Evolutionary conservation across 2,888 invertebrate genomes (phyloP), one percentile per base, ranked within the genome.

Genomic region (Trachelus troglodyta): DNA sequence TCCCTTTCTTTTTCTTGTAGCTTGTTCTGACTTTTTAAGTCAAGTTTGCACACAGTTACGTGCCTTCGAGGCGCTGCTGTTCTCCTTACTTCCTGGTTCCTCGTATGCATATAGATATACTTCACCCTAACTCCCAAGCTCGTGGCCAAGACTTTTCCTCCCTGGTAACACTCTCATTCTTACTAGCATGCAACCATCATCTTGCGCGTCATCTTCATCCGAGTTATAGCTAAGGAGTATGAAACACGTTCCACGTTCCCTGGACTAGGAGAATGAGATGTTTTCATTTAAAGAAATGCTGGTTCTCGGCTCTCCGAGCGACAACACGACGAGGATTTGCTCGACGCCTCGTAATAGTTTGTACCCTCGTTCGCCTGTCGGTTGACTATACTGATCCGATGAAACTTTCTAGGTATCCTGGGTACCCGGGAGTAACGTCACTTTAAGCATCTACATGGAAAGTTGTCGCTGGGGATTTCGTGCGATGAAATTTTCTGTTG

Each of bases 361-460:
- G 76, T 40, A 79, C 74, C 69, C 34, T 71, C 73, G 73, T 76
- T 31, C 40, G 73, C 30, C 69, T 76, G 37, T 73, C 56, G 69
- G 35, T 78, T 76, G 68, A 23, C 56, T 75, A n/a, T 69, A 68
- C 69, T 40, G 69, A 37, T 34, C 31, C 40, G 69, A 75, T 35
- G 33, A 75, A 77, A 77, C 77, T 77, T 75, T 71, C 75, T 68
- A 73, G 40, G 73, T 78, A 75, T 71, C 56, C 75, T 40, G 40
- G 15, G 12, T 40, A 40, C 15, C 40, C 40, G 40, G 40, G 6
- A 40, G 40, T 15, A 4, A 85, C 83, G 84, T 83, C 81, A 84
- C 82, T 85, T 85, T 85, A 83, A 85, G 83, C 83, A 85, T 82
- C 81, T 81, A 73, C 76, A 77, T 40, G 77, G 75, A 69, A 37